Conservation (phyloP, 2,797 vertebrate species). For the Glyptemys insculpta region DNA sequence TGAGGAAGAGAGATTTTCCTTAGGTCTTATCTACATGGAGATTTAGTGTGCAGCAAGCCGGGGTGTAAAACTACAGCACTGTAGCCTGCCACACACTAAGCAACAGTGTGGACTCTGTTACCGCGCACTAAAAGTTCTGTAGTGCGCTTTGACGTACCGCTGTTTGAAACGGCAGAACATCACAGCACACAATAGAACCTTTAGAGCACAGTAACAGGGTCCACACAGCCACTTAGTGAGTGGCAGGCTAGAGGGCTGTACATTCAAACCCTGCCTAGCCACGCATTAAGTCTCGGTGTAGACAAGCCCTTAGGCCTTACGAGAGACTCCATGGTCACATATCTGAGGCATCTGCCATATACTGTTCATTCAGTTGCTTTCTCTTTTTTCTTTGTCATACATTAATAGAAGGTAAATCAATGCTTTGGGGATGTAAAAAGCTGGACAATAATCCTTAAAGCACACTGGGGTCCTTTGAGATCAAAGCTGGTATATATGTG, state of each 20-base stretch:
- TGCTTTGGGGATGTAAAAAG: not conserved
- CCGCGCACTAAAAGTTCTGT: not conserved
- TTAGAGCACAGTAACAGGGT: not conserved
- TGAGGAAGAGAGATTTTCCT: not conserved
- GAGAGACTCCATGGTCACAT: not conserved
- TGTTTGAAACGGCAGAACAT: not conserved
- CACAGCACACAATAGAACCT: not conserved
- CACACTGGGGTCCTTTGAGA: not conserved
- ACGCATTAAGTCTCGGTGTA: not conserved
- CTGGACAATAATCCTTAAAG: not conserved
- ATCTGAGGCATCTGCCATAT: not conserved
- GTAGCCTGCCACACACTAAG: not conserved
- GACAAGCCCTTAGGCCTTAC: not conserved
- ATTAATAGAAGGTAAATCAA: not conserved
- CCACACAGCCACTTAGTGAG: not conserved
- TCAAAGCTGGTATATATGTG: not conserved
- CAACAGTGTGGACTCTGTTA: not conserved
- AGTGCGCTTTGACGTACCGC: not conserved
- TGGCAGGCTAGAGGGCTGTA: not conserved
- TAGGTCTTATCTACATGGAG: not conserved
- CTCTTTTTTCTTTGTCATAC: not conserved
- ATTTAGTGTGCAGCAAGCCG: not conserved
- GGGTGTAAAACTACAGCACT: not conserved
- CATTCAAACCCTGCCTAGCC: not conserved
- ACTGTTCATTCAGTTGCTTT: not conserved